A percentile compares a stretch with the other conserved stretches of the same genome.
These are phyloP conservation scores for Aphelenchoides fujianensis DNA, from an alignment of 1,140 invertebrate species.

Conservation along the genomic window DNA sequence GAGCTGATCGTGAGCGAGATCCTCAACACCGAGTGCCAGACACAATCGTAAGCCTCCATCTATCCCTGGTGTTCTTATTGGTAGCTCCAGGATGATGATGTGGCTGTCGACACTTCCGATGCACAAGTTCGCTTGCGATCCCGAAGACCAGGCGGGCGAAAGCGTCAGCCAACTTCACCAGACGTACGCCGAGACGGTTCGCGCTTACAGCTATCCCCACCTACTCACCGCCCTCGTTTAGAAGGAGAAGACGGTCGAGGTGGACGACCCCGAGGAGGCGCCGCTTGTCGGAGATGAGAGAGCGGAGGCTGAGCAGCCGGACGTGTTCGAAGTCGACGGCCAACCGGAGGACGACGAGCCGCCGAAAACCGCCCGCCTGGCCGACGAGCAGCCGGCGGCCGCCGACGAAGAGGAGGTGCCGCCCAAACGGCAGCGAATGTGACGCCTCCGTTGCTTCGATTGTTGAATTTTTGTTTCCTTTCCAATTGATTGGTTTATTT, in stretches of 20 bases:
- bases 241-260: neutral
- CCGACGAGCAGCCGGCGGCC: neutral
- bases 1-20: constrained; percentile 57
- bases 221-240: no score
- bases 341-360: neutral
- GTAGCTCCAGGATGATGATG: constrained; percentile 43
- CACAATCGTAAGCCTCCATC: constrained; percentile 46
- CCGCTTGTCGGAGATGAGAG: neutral
- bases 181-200: no score
- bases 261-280: neutral
- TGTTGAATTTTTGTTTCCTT: neutral
- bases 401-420: neutral
- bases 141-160: constrained; percentile 29
- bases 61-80: neutral
- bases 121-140: constrained; percentile 39
- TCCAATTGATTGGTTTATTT: neutral
- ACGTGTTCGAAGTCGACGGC: no score
- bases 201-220: no score
- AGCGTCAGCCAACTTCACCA: neutral
- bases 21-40: constrained; percentile 47
- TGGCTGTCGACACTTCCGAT: constrained; percentile 32
- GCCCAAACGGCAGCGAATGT: neutral
- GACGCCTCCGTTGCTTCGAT: neutral
- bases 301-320: no score
- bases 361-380: neutral